Evolutionary conservation across 2,888 invertebrate species (phyloP), one percentile per base, ranked within the genome.

Genomic region (Nephrotoma flavescens): DNA sequence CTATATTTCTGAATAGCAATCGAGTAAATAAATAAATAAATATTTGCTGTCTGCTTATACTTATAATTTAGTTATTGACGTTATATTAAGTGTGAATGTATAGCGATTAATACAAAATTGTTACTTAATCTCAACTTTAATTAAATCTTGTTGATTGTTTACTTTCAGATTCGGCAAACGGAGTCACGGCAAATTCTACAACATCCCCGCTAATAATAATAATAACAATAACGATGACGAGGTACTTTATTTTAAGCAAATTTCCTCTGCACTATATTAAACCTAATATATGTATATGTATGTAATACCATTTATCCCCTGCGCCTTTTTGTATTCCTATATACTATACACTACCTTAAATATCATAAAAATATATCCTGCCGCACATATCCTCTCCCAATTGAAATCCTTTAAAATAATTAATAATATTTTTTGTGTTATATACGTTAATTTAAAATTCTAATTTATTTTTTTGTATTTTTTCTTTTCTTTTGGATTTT

Each of bases 121-220:
- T 83, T 7, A 31, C 83, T 83, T 41, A 83, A 83, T 31, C 4
- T 12, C n/a, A 41, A 41, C 5, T 41, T 42, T 41, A 83, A 41
- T 83, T 41, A 15, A 41, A 6, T 7, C 4, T 83, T 83, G 31
- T 15, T 15, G 15, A 5, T 83, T 83, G 6, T 15, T 83, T 83
- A n/a, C 84, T 87, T 87, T 11, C 71, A 90, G 91, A 45, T 91
- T 91, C 86, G 91, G 91, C 4, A 91, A 91, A 87, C 89, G 91
- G 44, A 85, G 44, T 85, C 85, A 42, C 19, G 42, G 42, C 42
- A 85, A 85, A 85, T 42, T 45, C 19, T 85, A 85, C 44, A 85
- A 85, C 44, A 42, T 44, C 5, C 42, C 42, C 42, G 31, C 15
- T 85, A 42, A 85, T 19, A 85, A 44, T 85, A 42, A 85, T 19